Base-by-base conservation (phyloP, 2,888 invertebrate genomes). In the Zygogramma bicolorata region DNA sequence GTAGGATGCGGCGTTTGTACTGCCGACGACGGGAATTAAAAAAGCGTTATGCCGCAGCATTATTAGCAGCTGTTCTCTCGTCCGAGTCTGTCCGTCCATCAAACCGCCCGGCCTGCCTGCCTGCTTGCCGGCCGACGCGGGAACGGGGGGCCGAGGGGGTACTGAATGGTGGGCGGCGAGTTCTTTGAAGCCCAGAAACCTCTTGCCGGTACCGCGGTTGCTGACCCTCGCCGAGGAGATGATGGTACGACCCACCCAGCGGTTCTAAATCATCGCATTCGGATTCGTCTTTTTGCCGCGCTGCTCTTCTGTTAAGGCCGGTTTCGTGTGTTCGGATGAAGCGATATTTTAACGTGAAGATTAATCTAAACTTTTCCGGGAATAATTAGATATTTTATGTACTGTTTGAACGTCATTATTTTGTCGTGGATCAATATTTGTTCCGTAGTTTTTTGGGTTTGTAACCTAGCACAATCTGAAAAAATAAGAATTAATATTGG, bases 161-260 rank as follows among this genome's bases (percentile, higher is more conserved):
- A 34, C 75, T 79, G 80, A 81, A 82, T 80, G 80, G 82, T 81
- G 79, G 82, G 81, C 83, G 83, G 82, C 81, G 75, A 77, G 77
- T 78, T 77, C 81, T 83, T 83, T 82, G 82, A 82, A 81, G 82
- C 82, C 82, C 83, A 80, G 79, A 81, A 81, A 80, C 80, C 75
- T 78, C 81, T 80, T 79, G 49, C 72, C 61, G 69, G 62, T 68
- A 70, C 74, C 74, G 69, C 73, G 73, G 73, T 76, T 74, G 72
- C 72, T 74, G 76, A 74, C 76, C 76, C 65, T 65, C 75, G 68
- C 72, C 46, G 62, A 63, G 27, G 63, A 34, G 27, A 25, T 13
- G 22, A 22, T 27, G 31, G 74, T n/a, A n/a, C 57, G 69, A 70
- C 65, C 65, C 49, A 66, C 71, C 71, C 66, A 71, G 61, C 61